phyloP scores from a whole-genome alignment of 2,797 vertebrate genomes.

The Phalloptychus januarius region DNA sequence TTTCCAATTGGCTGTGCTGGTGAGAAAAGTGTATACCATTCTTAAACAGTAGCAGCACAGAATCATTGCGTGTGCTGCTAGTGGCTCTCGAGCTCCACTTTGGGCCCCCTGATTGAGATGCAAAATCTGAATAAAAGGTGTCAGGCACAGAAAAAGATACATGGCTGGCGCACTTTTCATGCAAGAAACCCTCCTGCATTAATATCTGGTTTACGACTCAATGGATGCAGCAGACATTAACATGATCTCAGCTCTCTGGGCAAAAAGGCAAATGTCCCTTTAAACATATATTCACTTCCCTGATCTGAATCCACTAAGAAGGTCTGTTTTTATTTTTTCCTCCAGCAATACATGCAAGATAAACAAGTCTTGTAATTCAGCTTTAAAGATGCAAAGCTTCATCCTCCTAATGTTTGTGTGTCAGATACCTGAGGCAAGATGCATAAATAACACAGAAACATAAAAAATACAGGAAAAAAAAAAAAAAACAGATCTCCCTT shows the following conservation, averaged over 20 bases:
- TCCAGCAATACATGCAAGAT: neutral
- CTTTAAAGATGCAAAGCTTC: slow-evolving; percentile 1
- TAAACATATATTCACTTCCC: neutral
- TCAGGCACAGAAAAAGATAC: neutral
- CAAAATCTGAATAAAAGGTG: neutral
- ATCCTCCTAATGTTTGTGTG: slow-evolving; percentile 1
- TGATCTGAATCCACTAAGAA: neutral
- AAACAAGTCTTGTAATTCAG: slow-evolving; percentile 7
- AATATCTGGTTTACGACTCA: neutral
- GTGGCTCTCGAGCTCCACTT: neutral
- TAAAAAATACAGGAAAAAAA: neutral
- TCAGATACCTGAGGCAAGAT: neutral
- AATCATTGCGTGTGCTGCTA: neutral
- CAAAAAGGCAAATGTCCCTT: neutral
- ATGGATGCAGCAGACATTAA: neutral
- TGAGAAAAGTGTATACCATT: neutral
- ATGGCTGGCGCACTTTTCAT: neutral
- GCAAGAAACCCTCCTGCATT: neutral
- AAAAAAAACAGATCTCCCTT: neutral
- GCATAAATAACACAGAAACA: neutral
- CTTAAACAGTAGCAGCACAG: neutral
- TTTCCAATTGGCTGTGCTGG: neutral
- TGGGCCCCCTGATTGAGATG: neutral
- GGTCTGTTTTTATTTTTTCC: neutral
- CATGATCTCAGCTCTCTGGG: neutral